Evolutionary conservation across 2,888 invertebrate genomes (phyloP).

Genomic region (Amiota minor): DNA sequence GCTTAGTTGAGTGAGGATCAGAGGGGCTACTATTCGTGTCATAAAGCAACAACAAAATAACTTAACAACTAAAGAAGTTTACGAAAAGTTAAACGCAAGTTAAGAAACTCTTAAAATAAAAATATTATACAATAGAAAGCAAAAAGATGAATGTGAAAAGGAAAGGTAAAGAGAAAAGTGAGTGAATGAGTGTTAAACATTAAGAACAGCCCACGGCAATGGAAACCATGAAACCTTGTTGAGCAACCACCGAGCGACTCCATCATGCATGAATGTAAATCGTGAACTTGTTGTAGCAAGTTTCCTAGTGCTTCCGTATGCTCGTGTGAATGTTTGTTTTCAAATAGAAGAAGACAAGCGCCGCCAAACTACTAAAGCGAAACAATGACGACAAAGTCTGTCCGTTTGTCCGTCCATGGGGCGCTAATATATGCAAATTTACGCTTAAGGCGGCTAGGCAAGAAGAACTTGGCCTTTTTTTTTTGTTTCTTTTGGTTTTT

Average conservation of each 20-base stretch:
- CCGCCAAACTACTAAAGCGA: too few species aligned
- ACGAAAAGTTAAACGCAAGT: conserved; percentile 65
- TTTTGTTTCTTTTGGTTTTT: too few species aligned
- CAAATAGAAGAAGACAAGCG: too few species aligned
- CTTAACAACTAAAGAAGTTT: conserved; percentile 49
- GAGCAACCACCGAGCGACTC: conserved; percentile 1
- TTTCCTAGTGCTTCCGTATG: conserved; percentile 41
- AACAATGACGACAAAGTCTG: too few species aligned
- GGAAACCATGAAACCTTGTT: neutral
- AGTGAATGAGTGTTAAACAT: neutral
- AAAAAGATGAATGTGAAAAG: neutral
- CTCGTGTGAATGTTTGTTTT: neutral
- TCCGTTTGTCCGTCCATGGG: neutral
- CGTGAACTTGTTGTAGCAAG: conserved; percentile 54
- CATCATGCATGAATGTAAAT: conserved; percentile 49
- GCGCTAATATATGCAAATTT: conserved; percentile 62
- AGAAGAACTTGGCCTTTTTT: too few species aligned
- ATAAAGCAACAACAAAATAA: too few species aligned
- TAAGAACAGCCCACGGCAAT: neutral
- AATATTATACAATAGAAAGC: neutral
- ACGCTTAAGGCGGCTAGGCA: too few species aligned
- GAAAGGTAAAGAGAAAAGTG: conserved; percentile 36
- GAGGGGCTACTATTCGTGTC: too few species aligned
- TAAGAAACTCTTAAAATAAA: conserved; percentile 49
- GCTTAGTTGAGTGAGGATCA: conserved; percentile 8